Evolutionary conservation across 2,888 invertebrate species (phyloP), one percentile per base, ranked within the genome.

Genomic region (Mesorhabditis spiculigera): DNA sequence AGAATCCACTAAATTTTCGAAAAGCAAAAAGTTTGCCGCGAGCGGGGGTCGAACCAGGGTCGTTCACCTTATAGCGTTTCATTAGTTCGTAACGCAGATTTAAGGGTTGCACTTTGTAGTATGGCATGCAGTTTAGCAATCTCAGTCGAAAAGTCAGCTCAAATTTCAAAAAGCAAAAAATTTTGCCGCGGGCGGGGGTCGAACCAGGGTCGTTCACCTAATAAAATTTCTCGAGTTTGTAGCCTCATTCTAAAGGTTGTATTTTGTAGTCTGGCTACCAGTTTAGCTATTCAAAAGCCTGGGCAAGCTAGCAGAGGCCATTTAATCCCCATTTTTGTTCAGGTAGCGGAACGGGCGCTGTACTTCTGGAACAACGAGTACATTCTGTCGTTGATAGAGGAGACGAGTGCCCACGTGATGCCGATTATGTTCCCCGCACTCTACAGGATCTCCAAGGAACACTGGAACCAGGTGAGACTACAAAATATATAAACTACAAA

Each of bases 291-390:
- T 65, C 16, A 16, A 4, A 13, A 45, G 16, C 28, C 28, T 28
- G 28, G 28, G 28, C 28, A 28, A 28, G 28, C 28, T 28, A 28
- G 3, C 28, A 28, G 28, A 28, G 28, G 3, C 28, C 28, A 28
- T 28, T 28, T 28, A 3, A 28, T 3, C 28, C 28, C 28, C 28
- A 3, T 28, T 13, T 63, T 41, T 42, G 16, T 65, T 43, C 87
- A 96, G 93, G 96, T 97, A 86, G 97, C 98, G 78, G 98, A 98
- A 89, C 91, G 98, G 88, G 96, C 98, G 84, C 90, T 98, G 82
- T 98, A 95, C 89, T 96, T 94, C 89, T 98, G 97, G 97, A 98
- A 98, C 91, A 98, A 97, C 89, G 98, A 99, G 90, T 99, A 98
- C 89, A 95, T 98, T 86, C 92, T 97, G 92, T 95, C 95, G 78